Percentiles rank a stretch among this genome's conserved stretches.
These are phyloP conservation scores for Antheraea yamamai DNA, from an alignment of 2,888 invertebrate species.

Conservation along the genomic window DNA sequence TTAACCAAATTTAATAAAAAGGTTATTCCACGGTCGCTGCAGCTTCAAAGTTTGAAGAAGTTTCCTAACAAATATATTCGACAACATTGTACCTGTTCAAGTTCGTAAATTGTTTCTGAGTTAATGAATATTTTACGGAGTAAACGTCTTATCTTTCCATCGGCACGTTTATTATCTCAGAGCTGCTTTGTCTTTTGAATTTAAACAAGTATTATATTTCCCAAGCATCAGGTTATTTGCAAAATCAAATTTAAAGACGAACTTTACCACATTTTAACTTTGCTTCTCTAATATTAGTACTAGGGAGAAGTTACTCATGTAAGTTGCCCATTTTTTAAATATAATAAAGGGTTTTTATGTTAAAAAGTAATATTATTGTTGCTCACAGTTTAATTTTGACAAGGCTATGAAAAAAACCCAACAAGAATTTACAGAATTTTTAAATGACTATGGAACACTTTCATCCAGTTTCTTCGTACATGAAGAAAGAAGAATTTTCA, in stretches of 20 bases:
- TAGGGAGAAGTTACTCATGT: too few relatives aligned
- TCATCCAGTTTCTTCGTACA: too few relatives aligned
- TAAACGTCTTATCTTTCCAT: constrained; percentile 1
- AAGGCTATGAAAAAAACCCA: too few relatives aligned
- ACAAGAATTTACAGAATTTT: background rate
- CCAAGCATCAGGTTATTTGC: background rate
- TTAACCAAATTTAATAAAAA: background rate
- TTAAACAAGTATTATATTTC: background rate
- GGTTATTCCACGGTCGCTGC: background rate
- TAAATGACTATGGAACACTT: background rate
- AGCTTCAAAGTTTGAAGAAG: background rate
- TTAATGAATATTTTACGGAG: background rate
- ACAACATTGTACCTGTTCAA: constrained; percentile 1
- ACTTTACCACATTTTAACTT: background rate
- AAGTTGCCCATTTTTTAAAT: background rate
- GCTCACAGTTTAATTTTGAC: background rate
- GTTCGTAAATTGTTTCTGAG: background rate
- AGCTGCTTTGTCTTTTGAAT: background rate
- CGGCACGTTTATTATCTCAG: background rate
- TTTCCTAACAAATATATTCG: background rate
- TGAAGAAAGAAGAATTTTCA: too few relatives aligned
- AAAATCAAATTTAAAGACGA: background rate
- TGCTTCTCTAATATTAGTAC: background rate
- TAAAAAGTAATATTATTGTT: background rate
- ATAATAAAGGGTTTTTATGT: background rate